Evolutionary conservation across 2,797 vertebrate genomes (phyloP), one percentile per base, ranked within the genome.

Genomic region (Naso thynnoides): DNA sequence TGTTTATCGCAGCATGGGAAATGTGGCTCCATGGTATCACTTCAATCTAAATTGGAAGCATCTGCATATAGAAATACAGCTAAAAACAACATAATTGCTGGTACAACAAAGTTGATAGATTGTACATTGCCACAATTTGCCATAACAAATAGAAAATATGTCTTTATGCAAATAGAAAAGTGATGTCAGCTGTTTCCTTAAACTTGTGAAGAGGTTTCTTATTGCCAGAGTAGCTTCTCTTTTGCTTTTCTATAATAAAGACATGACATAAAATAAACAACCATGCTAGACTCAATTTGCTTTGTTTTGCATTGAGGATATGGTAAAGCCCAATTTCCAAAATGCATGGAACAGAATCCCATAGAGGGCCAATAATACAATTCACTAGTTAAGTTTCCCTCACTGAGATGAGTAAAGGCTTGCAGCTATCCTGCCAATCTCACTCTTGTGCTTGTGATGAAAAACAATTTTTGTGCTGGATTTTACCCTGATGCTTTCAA

Each of bases 381-480:
- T 74, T 74, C 58, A 41, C 36, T 55, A 31, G 24, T 70, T 52
- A 78, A 31, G 16, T 73, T 83, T 61, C 39, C 36, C 31, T 62
- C 50, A 48, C 70, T 45, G 27, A 45, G 16, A n/a, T 60, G 69
- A 81, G 52, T 79, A 62, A 59, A 81, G 44, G 14, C 33, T 55
- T 26, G 49, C 38, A 10, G 24, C 8, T 68, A 53, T 74, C 44
- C 31, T 65, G 47, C 48, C 44, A 29, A 31, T 77, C 48, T 76
- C 47, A 49, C 21, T 7, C 66, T 23, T 33, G n/a, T 42, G 33
- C 31, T 76, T 73, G 38, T 71, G 73, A 76, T 71, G 48, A 29
- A 55, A 82, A 78, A 74, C 47, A 38, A 26, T 79, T 80, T 60
- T 62, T 70, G 31, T 56, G 49, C 55, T 71, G 57, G 66, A 70